A percentile compares a stretch with the other conserved stretches of the same genome.
These are phyloP conservation scores for Notodonta ziczac DNA, from an alignment of 2,888 invertebrate species.

Conservation along the genomic window DNA sequence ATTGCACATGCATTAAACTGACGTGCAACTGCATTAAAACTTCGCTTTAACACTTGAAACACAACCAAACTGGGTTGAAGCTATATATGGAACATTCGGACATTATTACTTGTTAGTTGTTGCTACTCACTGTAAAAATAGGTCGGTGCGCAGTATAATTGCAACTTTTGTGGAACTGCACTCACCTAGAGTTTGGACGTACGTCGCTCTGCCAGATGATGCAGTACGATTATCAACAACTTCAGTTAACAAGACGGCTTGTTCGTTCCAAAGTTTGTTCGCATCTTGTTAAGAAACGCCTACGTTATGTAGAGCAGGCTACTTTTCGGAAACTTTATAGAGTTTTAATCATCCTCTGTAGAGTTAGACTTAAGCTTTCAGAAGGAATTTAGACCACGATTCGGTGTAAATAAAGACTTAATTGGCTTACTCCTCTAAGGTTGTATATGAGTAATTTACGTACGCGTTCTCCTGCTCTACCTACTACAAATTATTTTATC, in stretches of 20 bases:
- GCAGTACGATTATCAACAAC: slow-evolving; percentile 24
- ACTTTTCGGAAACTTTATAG: background rate
- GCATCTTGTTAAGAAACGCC: slow-evolving; percentile 1
- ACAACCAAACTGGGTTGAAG: slow-evolving; percentile 31
- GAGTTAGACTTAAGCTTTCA: background rate
- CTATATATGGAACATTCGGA: slow-evolving; percentile 12
- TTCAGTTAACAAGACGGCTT: slow-evolving; percentile 1
- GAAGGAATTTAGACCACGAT: background rate
- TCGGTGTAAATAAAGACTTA: background rate
- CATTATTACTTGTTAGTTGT: slow-evolving; percentile 27
- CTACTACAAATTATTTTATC: too few species aligned
- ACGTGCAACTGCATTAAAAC: slow-evolving; percentile 2
- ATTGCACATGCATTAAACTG: background rate
- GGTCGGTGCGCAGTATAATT: slow-evolving; percentile 30
- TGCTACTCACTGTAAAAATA: slow-evolving; percentile 22
- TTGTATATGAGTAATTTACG: too few species aligned
- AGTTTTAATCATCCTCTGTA: background rate
- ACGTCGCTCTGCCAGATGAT: slow-evolving; percentile 13
- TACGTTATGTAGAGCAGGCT: background rate
- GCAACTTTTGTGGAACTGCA: slow-evolving; percentile 18
- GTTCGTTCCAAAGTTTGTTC: background rate
- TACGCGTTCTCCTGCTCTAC: too few species aligned
- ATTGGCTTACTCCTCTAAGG: too few species aligned
- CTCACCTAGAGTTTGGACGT: slow-evolving; percentile 16
- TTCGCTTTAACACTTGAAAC: slow-evolving; percentile 24